Conservation (phyloP, 2,888 invertebrate species). For the Rotaria magnacalcarata region DNA sequence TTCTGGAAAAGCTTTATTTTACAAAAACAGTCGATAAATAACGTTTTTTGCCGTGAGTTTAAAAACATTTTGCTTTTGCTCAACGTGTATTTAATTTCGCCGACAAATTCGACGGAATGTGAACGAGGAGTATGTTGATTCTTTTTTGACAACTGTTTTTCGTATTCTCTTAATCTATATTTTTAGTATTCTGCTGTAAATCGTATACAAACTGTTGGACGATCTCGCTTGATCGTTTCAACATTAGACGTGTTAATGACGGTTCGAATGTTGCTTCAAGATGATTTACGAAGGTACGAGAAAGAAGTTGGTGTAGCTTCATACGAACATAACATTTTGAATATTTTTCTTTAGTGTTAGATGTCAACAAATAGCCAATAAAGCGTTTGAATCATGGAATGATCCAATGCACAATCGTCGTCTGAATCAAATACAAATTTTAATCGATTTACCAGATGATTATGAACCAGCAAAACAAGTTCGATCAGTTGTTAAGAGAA, state of each 20-base stretch:
- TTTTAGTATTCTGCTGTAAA: neutral
- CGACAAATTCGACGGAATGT: neutral
- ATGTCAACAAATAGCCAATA: neutral
- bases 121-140: neutral
- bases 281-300: neutral
- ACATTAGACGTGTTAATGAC: neutral
- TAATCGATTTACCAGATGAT: too few relatives aligned
- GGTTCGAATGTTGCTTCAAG: neutral
- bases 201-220: neutral
- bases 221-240: neutral
- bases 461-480: too few relatives aligned
- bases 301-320: neutral
- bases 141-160: neutral
- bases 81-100: neutral
- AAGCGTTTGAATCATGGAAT: too few relatives aligned
- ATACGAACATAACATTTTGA: neutral
- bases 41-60: neutral
- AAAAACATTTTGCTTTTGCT: neutral
- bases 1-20: slow-evolving; percentile 4
- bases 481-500: too few relatives aligned
- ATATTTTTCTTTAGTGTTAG: neutral
- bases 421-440: too few relatives aligned
- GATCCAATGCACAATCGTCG: too few relatives aligned
- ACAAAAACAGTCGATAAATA: neutral
- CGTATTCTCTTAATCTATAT: neutral